A percentile compares a stretch with the other conserved stretches of the same genome.
phyloP scores from a whole-genome alignment of 2,888 invertebrate genomes.

The Himalopsyche anomala region DNA sequence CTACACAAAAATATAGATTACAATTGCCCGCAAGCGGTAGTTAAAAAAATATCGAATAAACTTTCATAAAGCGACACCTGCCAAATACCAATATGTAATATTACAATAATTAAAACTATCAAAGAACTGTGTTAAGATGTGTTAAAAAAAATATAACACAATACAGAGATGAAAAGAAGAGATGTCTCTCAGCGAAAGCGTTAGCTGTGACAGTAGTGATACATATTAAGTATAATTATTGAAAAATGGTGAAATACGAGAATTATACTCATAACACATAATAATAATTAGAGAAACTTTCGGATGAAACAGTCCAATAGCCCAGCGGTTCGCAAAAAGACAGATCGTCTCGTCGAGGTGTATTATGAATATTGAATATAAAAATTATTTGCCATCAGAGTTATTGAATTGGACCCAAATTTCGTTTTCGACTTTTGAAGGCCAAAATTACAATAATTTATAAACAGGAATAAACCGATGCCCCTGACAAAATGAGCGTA shows the following conservation, averaged over 20 bases:
- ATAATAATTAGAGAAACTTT: slow-evolving; percentile 66
- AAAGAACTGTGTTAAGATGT: slow-evolving; percentile 50
- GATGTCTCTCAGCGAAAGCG: slow-evolving; percentile 72
- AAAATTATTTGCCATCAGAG: no score
- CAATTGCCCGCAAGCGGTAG: slow-evolving; percentile 8
- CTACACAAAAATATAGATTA: slow-evolving; percentile 31
- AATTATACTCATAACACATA: slow-evolving; percentile 70
- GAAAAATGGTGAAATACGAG: slow-evolving; percentile 34
- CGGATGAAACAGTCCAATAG: slow-evolving; percentile 34
- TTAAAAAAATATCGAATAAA: neutral
- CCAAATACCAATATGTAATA: slow-evolving; percentile 50
- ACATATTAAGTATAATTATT: slow-evolving; percentile 18
- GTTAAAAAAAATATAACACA: slow-evolving; percentile 54
- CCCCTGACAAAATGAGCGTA: no score
- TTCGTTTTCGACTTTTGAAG: no score
- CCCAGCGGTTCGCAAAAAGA: slow-evolving; percentile 6
- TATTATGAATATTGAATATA: no score
- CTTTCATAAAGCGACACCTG: slow-evolving; percentile 53
- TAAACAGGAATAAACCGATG: no score
- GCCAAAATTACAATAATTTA: no score
- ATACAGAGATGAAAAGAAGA: slow-evolving; percentile 67
- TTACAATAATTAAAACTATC: slow-evolving; percentile 50
- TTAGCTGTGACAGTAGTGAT: slow-evolving; percentile 56
- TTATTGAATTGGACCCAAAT: no score
- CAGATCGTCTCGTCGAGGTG: neutral